Percentiles rank a stretch among this genome's conserved stretches.
phyloP scores from a whole-genome alignment of 1,140 invertebrate genomes.

The Cecropterus lyciades region DNA sequence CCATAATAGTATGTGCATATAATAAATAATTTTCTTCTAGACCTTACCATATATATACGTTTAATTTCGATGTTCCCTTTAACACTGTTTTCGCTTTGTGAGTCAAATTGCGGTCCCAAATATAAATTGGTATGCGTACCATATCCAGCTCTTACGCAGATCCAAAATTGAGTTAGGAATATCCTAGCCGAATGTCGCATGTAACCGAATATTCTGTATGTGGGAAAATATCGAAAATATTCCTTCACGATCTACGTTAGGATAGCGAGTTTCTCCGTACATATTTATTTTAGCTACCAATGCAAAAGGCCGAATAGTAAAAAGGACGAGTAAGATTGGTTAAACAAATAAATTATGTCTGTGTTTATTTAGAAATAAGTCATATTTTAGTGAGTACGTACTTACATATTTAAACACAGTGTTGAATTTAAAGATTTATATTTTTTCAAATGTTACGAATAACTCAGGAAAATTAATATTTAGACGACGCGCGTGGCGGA shows the following conservation, averaged over 20 bases:
- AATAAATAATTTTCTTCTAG: not conserved
- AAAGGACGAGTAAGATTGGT: not conserved
- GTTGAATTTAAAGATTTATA: too few relatives aligned
- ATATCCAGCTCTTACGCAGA: not conserved
- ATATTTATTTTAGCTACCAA: conserved; percentile 1
- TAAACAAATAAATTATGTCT: not conserved
- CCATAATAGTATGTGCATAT: not conserved
- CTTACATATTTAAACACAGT: too few relatives aligned
- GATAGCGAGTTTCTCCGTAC: not conserved
- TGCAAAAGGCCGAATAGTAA: not conserved
- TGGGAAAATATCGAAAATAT: conserved; percentile 1
- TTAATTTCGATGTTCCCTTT: not conserved
- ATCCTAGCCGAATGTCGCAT: not conserved
- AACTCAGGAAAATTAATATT: too few relatives aligned
- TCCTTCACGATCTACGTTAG: not conserved
- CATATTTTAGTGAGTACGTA: too few relatives aligned
- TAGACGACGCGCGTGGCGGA: too few relatives aligned
- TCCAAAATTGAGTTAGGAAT: conserved; percentile 6
- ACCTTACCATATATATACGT: not conserved
- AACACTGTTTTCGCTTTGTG: not conserved
- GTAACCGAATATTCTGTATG: not conserved
- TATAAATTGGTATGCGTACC: conserved; percentile 1
- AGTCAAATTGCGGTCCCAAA: not conserved
- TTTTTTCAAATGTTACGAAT: too few relatives aligned
- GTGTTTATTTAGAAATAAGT: too few relatives aligned